Conservation (phyloP, 2,888 invertebrate genomes). For the Drosophila merina region DNA sequence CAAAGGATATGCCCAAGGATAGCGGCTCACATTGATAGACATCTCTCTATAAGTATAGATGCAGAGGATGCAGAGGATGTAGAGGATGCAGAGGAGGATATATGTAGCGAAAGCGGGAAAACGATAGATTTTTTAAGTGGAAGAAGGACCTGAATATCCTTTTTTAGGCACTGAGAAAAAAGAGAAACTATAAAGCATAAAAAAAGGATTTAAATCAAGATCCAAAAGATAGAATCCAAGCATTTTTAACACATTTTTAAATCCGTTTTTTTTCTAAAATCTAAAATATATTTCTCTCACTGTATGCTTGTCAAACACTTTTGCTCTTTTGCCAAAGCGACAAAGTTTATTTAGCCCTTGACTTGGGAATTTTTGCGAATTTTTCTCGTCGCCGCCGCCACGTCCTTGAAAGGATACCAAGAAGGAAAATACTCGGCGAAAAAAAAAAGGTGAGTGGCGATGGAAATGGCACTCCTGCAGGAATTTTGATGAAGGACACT, state of each 20-base stretch:
- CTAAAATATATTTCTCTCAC: background rate
- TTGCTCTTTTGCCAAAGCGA: conserved; percentile 52
- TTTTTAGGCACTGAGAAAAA: conserved; percentile 13
- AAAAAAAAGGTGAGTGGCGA: conserved; percentile 9
- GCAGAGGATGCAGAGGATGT: too few relatives aligned
- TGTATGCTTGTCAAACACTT: conserved; percentile 45
- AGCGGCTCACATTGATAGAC: conserved; percentile 68
- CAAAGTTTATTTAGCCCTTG: conserved; percentile 76
- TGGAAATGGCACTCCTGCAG: background rate
- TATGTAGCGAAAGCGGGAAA: conserved; percentile 12
- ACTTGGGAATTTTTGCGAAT: conserved; percentile 66
- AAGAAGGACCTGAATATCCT: background rate
- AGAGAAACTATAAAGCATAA: background rate
- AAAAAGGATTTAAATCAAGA: too few relatives aligned
- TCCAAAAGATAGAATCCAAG: too few relatives aligned
- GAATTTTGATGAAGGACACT: conserved; percentile 9
- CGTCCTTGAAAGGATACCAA: conserved; percentile 27
- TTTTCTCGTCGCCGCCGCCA: conserved; percentile 13
- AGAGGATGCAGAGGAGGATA: background rate
- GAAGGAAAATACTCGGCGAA: background rate
- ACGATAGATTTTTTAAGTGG: conserved; percentile 28
- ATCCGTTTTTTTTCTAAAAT: too few relatives aligned
- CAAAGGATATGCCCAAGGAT: conserved; percentile 57
- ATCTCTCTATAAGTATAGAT: conserved; percentile 42
- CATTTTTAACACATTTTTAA: too few relatives aligned